phyloP scores from a whole-genome alignment of 2,113 vertebrate genomes.

The Periophthalmus modestus region DNA sequence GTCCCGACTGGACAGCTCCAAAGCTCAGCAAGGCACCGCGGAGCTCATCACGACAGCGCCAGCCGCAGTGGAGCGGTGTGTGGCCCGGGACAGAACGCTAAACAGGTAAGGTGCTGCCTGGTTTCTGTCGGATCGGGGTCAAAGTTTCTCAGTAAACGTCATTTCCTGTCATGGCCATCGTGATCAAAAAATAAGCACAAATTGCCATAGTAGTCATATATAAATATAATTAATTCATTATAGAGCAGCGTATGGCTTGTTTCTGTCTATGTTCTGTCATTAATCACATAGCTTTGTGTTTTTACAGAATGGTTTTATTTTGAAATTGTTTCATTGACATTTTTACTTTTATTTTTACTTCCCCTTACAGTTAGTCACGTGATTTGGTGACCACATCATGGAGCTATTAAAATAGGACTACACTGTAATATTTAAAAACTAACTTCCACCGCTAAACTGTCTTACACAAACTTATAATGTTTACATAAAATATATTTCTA shows the following conservation, averaged over 20 bases:
- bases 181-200: neutral
- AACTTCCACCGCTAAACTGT: neutral
- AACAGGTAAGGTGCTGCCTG: neutral
- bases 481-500: neutral
- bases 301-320: neutral
- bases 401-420: too few relatives aligned
- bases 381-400: neutral
- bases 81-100: neutral
- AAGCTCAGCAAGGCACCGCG: conserved; percentile 61
- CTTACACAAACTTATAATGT: neutral
- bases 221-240: neutral
- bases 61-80: conserved; percentile 19
- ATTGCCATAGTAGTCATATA: neutral
- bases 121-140: neutral
- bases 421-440: too few relatives aligned
- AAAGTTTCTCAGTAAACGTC: conserved; percentile 1
- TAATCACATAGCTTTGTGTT: neutral
- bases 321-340: neutral
- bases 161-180: conserved; percentile 16
- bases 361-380: neutral
- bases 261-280: neutral
- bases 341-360: neutral
- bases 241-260: neutral
- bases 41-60: conserved; percentile 37
- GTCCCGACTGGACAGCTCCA: conserved; percentile 31